Evolutionary conservation across 2,113 vertebrate genomes (phyloP).

Genomic region (Gymnobelideus leadbeateri): DNA sequence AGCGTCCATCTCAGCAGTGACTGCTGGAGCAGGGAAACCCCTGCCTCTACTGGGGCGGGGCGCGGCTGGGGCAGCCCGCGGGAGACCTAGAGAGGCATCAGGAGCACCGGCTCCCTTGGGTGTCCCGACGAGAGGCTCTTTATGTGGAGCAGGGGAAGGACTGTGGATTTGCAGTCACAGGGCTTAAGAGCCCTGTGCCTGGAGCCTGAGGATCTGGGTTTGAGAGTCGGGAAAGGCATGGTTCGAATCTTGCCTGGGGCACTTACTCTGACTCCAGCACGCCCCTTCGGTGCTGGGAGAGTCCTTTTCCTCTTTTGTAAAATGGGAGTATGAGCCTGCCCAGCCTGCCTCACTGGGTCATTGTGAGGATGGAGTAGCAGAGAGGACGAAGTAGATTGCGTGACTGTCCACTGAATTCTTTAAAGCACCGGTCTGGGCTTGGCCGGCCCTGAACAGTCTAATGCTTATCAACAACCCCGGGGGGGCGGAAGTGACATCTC

Average conservation of each 20-base stretch:
- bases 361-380: neutral
- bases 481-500: neutral
- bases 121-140: no score
- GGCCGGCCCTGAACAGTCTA: neutral
- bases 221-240: neutral
- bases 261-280: neutral
- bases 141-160: neutral
- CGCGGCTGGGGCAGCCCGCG: neutral
- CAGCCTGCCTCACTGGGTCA: no score
- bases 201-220: neutral
- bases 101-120: neutral
- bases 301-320: no score
- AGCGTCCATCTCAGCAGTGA: neutral
- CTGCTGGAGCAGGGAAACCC: neutral
- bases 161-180: neutral
- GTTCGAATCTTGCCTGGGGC: neutral
- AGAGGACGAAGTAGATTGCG: neutral
- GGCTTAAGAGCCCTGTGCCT: neutral
- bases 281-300: no score
- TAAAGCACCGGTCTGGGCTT: neutral
- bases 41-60: neutral
- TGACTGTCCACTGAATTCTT: neutral
- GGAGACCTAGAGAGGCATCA: neutral
- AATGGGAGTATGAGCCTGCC: no score
- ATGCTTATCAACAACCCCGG: neutral